Base-by-base conservation (phyloP, 2,888 invertebrate genomes). In the Campoletis raptor region DNA sequence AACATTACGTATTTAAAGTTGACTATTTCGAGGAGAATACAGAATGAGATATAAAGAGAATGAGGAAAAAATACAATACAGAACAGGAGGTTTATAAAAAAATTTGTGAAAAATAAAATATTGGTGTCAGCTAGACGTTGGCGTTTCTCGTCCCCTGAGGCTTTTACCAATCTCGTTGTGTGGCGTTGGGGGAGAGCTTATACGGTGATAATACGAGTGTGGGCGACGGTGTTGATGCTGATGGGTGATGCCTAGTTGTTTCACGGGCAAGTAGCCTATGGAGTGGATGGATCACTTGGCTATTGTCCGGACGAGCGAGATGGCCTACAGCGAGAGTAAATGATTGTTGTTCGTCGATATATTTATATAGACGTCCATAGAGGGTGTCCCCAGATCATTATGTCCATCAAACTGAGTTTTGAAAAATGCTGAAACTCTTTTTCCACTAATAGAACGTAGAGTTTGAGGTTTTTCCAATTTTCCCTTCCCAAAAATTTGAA, bases 211-310 rank as follows among this genome's bases (percentile, higher is more conserved):
- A 78, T 76, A 79, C 72, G 76, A 81, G 85, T 73, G 73, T 54
- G 77, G 45, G 86, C 76, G 86, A 72, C 52, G 89, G 89, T 91
- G 92, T 91, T 90, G 90, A 91, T 90, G 91, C 88, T 91, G 90
- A 90, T 90, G 91, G 90, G 89, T 91, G 92, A 92, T 91, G 72
- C 69, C 82, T 85, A 57, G 87, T 85, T 86, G 83, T 85, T 88
- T 87, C 86, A 83, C 77, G 87, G 83, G 67, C 88, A 88, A 88
- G 88, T 88, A 88, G 88, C 88, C 81, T 79, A 80, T 86, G 81
- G 91, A 93, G 92, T 92, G 92, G 92, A 93, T 93, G 93, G 93
- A 93, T 93, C 93, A 93, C 93, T 94, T 92, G 93, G 92, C 91
- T 89, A 94, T 94, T 93, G 93, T 93, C 90, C 57, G 57, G 80